A percentile compares a stretch with the other conserved stretches of the same genome.
phyloP scores from a whole-genome alignment of 1,140 invertebrate species.

The Gonatopus flavifemur region DNA sequence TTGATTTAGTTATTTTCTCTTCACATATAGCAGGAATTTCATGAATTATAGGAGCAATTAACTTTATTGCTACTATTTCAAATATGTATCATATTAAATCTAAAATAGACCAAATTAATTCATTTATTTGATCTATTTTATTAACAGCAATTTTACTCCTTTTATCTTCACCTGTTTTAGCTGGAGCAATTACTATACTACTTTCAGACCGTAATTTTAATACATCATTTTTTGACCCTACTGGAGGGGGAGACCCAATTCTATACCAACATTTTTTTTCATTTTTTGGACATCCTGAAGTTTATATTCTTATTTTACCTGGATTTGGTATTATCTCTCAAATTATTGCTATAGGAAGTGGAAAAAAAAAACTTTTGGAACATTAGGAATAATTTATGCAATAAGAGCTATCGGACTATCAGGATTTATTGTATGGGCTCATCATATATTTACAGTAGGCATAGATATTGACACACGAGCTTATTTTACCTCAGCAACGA shows the following conservation, averaged over 20 bases:
- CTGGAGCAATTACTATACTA: slow-evolving; percentile 73
- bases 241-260: slow-evolving; percentile 69
- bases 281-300: slow-evolving; percentile 79
- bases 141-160: slow-evolving; percentile 70
- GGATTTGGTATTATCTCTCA: slow-evolving; percentile 69
- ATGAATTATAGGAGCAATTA: slow-evolving; percentile 69
- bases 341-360: slow-evolving; percentile 63
- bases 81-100: slow-evolving; percentile 53
- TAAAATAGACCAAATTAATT: slow-evolving; percentile 59
- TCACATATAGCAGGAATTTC: slow-evolving; percentile 67
- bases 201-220: slow-evolving; percentile 72
- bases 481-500: slow-evolving; percentile 62
- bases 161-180: slow-evolving; percentile 70
- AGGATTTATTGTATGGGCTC: slow-evolving; percentile 71
- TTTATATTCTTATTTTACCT: slow-evolving; percentile 72
- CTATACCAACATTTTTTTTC: slow-evolving; percentile 79
- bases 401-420: slow-evolving; percentile 67
- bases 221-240: slow-evolving; percentile 70
- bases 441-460: slow-evolving; percentile 71
- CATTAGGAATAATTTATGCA: slow-evolving; percentile 66
- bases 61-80: slow-evolving; percentile 67
- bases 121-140: slow-evolving; percentile 68
- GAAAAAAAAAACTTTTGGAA: slow-evolving; percentile 65
- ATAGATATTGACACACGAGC: slow-evolving; percentile 59
- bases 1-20: slow-evolving; percentile 67